These are phyloP conservation scores for Tetranychus cinnabarinus DNA, from an alignment of 1,140 invertebrate genomes.

Conservation along the genomic window DNA sequence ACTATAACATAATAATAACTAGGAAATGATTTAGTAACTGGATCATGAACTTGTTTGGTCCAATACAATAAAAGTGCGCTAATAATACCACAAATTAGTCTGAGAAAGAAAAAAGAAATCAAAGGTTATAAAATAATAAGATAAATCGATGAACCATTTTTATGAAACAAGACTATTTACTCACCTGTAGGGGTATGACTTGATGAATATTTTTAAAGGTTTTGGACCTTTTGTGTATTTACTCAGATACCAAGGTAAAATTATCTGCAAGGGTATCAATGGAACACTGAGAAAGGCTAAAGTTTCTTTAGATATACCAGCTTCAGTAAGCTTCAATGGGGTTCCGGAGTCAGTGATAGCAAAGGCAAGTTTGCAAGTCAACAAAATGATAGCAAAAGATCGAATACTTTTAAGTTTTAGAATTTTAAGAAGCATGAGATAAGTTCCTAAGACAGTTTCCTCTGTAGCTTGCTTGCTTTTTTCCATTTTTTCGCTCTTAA, in stretches of 20 bases:
- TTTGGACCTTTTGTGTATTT: constrained; percentile 65
- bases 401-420: constrained; percentile 54
- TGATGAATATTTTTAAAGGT: constrained; percentile 68
- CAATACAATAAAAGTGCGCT: constrained; percentile 59
- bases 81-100: constrained; percentile 56
- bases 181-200: constrained; percentile 61
- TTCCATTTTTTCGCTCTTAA: constrained; percentile 55
- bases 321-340: constrained; percentile 76
- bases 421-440: constrained; percentile 57
- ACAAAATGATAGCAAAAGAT: constrained; percentile 43
- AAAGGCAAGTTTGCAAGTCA: constrained; percentile 86
- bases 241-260: constrained; percentile 65
- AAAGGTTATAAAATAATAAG: neutral
- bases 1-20: constrained; percentile 54
- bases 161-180: neutral
- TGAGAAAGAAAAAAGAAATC: constrained; percentile 16
- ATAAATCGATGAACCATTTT: neutral
- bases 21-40: constrained; percentile 36
- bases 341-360: constrained; percentile 85
- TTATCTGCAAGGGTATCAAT: constrained; percentile 76
- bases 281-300: constrained; percentile 74
- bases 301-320: constrained; percentile 82
- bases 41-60: constrained; percentile 42
- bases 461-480: constrained; percentile 13
- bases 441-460: constrained; percentile 47